phyloP scores from a whole-genome alignment of 2,113 vertebrate genomes.

The Raja brachyura region DNA sequence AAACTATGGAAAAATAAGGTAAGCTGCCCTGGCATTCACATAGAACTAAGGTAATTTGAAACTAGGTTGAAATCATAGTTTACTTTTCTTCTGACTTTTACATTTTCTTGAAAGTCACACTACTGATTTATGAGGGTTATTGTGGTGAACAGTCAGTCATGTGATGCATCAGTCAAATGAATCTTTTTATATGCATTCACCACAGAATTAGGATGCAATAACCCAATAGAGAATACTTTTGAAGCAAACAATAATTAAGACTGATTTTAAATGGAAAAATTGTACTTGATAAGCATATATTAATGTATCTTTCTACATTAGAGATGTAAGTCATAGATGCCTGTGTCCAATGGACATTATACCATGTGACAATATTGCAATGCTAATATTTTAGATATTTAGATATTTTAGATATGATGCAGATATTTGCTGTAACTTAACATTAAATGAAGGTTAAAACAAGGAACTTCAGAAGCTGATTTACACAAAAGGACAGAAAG shows the following conservation, averaged over 20 bases:
- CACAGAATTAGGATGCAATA: neutral
- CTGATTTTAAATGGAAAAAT: neutral
- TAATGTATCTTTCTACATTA: neutral
- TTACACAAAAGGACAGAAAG: no score
- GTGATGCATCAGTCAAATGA: neutral
- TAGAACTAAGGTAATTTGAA: neutral
- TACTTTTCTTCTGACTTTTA: neutral
- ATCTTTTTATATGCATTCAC: neutral
- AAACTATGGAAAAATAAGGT: neutral
- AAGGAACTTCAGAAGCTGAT: no score
- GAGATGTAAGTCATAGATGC: neutral
- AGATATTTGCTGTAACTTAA: neutral
- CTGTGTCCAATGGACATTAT: neutral
- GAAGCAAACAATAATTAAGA: neutral
- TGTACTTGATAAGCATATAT: neutral
- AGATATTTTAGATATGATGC: neutral
- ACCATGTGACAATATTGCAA: neutral
- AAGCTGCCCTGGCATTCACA: neutral
- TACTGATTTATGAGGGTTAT: neutral
- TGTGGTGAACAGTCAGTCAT: neutral
- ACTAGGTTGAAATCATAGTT: neutral
- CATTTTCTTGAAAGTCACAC: constrained; percentile 4
- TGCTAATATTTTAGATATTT: neutral
- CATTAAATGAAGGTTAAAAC: neutral
- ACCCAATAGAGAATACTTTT: neutral